Conservation (phyloP, 2,888 invertebrate species). For the Thera britannica region DNA sequence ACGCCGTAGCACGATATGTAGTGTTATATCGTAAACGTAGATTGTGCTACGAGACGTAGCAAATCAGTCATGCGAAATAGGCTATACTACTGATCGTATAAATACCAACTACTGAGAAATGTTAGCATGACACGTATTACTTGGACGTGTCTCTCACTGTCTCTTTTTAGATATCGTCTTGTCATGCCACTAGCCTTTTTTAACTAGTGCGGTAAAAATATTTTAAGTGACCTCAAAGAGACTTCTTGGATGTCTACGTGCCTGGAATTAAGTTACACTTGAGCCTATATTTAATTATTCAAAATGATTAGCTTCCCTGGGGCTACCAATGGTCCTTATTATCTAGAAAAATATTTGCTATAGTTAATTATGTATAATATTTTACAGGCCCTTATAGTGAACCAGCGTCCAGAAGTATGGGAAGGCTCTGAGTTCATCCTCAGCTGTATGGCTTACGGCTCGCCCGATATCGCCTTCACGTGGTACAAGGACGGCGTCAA, state of each 20-base stretch:
- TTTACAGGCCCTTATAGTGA: conserved; percentile 66
- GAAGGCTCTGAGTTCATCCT: conserved; percentile 91
- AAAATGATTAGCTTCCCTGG: too few species aligned
- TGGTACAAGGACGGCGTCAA: conserved; percentile 93
- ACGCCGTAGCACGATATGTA: conserved; percentile 10
- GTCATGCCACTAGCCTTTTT: too few species aligned
- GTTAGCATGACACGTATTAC: neutral
- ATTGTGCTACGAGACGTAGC: neutral
- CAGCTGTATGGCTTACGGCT: conserved; percentile 91
- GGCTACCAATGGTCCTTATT: too few species aligned
- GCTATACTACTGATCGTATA: too few species aligned
- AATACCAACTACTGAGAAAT: too few species aligned
- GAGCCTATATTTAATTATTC: too few species aligned
- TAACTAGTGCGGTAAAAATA: too few species aligned
- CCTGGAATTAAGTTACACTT: too few species aligned
- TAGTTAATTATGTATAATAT: neutral
- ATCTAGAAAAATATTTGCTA: neutral
- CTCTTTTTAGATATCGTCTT: too few species aligned
- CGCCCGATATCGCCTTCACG: conserved; percentile 89
- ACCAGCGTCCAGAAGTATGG: conserved; percentile 83
- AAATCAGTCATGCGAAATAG: neutral
- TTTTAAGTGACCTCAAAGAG: too few species aligned
- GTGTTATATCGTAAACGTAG: neutral
- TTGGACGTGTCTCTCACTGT: neutral
- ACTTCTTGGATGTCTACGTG: too few species aligned